These are phyloP conservation scores for Philypnodon macrostomus DNA, from an alignment of 2,797 vertebrate species.

Conservation along the genomic window DNA sequence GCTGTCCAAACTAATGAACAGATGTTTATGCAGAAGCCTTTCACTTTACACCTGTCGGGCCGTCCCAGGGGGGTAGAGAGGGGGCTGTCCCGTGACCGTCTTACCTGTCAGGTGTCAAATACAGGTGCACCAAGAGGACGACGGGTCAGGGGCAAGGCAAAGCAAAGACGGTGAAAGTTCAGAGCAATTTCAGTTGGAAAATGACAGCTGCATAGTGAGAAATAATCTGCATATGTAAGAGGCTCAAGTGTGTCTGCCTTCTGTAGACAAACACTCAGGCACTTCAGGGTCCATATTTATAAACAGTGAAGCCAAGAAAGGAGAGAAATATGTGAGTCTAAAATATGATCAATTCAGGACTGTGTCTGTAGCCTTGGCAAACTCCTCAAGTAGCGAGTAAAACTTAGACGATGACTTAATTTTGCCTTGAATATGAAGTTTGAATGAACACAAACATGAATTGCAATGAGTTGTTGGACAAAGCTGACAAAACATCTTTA, in stretches of 20 bases:
- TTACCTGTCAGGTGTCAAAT: slow-evolving; percentile 44
- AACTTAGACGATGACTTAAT: too few relatives aligned
- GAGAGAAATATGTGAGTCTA: neutral
- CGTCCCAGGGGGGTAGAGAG: slow-evolving; percentile 39
- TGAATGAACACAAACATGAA: too few relatives aligned
- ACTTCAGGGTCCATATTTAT: slow-evolving; percentile 4
- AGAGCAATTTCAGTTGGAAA: neutral
- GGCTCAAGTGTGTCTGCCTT: slow-evolving; percentile 2
- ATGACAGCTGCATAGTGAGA: neutral
- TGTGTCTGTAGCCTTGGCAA: neutral
- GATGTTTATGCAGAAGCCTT: slow-evolving; percentile 53
- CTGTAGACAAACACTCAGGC: slow-evolving; percentile 2
- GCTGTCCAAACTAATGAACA: slow-evolving; percentile 64
- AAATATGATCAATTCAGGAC: too few relatives aligned
- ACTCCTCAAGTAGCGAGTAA: too few relatives aligned
- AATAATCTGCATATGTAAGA: slow-evolving; percentile 3
- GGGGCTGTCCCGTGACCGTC: slow-evolving; percentile 20
- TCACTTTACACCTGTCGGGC: slow-evolving; percentile 49
- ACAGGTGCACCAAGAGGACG: slow-evolving; percentile 17
- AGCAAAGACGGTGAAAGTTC: neutral
- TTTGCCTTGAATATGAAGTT: too few relatives aligned
- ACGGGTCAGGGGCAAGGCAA: neutral
- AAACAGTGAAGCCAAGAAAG: slow-evolving; percentile 3
- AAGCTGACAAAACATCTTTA: too few relatives aligned
- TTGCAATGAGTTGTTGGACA: too few relatives aligned